Base-by-base conservation (phyloP, 2,113 vertebrate genomes). In the Noturus placidus region DNA sequence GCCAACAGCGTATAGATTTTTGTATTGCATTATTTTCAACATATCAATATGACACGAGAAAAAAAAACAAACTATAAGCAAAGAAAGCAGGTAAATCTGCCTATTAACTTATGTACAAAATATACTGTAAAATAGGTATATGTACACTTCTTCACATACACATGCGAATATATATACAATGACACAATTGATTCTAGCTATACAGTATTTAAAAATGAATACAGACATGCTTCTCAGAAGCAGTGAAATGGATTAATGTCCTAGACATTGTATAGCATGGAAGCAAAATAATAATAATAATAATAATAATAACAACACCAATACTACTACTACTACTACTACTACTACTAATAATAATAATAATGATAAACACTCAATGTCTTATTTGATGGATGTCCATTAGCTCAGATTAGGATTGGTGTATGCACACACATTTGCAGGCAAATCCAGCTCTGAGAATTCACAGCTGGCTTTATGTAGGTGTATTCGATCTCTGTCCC, bases 201-300 rank as follows among this genome's bases (percentile, higher is more conserved):
- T 91, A 96, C 86, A 86, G 70, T 88, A 83, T 89, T 94, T 96
- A 95, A 63, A 95, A 96, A 88, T 95, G 93, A 92, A 93, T 87
- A 90, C 63, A 91, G 95, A 95, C 94, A 95, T 82, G 97, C 98
- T 99, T 99, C 97, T 95, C 94, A 96, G 98, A 98, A 98, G 97
- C 97, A 95, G 95, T 97, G 97, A 96, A 97, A 97, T 98, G 96
- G 93, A 94, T 90, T 95, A 94, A 94, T 95, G 96, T 95, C 94
- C 93, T 96, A 95, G 95, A 96, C 96, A 96, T 96, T 91, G 92
- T 95, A 96, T 92, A 94, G 90, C 88, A 93, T 90, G 91, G 92
- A 88, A 88, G 90, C 89, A 79, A 54, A 78, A 92, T 90, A 92
- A 78, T 78, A 78, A 54, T 78, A 78, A 74, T 74, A 46, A 46